Conservation (phyloP, 2,888 invertebrate species). For the Piscicola geometra region DNA sequence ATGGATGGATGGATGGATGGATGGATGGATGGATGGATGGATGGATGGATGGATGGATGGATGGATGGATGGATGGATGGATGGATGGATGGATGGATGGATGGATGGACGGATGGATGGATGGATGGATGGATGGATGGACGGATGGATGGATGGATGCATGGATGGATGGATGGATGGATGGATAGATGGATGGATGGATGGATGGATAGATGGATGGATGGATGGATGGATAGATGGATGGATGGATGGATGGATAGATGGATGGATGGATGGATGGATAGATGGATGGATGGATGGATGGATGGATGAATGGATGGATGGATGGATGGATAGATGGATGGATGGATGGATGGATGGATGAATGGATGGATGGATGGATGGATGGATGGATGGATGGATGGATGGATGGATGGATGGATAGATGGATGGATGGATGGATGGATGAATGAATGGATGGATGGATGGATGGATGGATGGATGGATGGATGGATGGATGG, state of each 20-base stretch:
- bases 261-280: slow-evolving; percentile 6
- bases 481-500: slow-evolving; percentile 8
- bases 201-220: background rate
- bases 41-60: slow-evolving; percentile 11
- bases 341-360: slow-evolving; percentile 26
- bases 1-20: background rate
- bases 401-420: background rate
- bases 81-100: slow-evolving; percentile 21
- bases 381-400: slow-evolving; percentile 88
- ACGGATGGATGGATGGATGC: slow-evolving; percentile 8
- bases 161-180: slow-evolving; percentile 83
- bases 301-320: slow-evolving; percentile 19
- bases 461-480: slow-evolving; percentile 14
- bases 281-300: slow-evolving; percentile 21
- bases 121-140: slow-evolving; percentile 28
- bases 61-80: slow-evolving; percentile 16
- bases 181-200: slow-evolving; percentile 53
- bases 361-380: slow-evolving; percentile 40
- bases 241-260: slow-evolving; percentile 12
- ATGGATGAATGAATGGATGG: background rate
- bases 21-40: slow-evolving; percentile 11
- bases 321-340: slow-evolving; percentile 19
- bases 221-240: background rate
- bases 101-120: slow-evolving; percentile 20
- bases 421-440: background rate